Base-by-base conservation (phyloP, 1,140 invertebrate species). In the Onthophagus taurus region DNA sequence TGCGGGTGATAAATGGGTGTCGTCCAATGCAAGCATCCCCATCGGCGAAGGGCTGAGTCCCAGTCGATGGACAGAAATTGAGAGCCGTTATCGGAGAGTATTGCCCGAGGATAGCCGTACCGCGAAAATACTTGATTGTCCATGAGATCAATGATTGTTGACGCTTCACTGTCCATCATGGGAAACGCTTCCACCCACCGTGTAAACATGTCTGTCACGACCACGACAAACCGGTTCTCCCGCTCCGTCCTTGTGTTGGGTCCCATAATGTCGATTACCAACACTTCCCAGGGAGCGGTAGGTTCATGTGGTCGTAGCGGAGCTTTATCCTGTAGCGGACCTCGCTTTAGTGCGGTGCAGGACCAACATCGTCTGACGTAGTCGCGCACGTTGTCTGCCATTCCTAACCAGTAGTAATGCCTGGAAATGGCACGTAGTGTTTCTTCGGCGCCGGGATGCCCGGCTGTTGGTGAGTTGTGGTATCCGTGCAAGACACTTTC, bases 41-140 rank as follows among this genome's bases (percentile, higher is more conserved):
- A 44, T 5, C 20, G 33, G 16, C 12, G 17, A 21, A 31, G 37
- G 13, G 31, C 19, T 6, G 4, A 4, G 7, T 17, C 16, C 17
- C 33, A 44, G 4, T 4, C 19, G 6, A 19, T 12, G 16, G 14
- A 20, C 11, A n/a, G 20, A 33, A 44, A 44, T 37, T 44, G 43
- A 4, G 31, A 19, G 5, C 43, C 43, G 20, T 44, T 44, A 16
- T 44, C 43, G 6, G 41, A 7, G 21, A 44, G 37, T 19, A 44
- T 37, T 16, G 43, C n/a, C 7, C 33, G 37, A 4, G 43, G 31
- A 16, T 44, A 44, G 19, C 43, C 43, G 16, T 19, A 44, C 23
- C 43, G 5, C 7, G 12, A 17, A 16, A 44, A 44, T n/a, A 44
- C 33, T 7, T 36, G 31, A 4, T 37, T n/a, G 12, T 44, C 31